A percentile compares a stretch with the other conserved stretches of the same genome.
phyloP scores from a whole-genome alignment of 2,797 vertebrate genomes.

The Anguilla anguilla region DNA sequence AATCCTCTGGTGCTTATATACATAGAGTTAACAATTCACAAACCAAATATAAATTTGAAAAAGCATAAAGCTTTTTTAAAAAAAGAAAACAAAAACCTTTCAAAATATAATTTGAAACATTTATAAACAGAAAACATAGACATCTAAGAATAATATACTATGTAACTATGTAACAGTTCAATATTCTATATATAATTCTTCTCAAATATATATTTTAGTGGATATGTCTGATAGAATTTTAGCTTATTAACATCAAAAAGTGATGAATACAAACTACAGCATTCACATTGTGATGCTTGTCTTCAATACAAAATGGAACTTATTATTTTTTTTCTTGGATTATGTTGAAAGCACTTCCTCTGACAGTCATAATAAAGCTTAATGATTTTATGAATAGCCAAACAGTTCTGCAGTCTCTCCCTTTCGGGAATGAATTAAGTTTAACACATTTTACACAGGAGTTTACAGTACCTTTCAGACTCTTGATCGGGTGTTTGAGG shows the following conservation, averaged over 20 bases:
- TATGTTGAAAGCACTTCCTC: slow-evolving; percentile 22
- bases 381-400: not conserved
- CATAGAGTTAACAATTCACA: slow-evolving; percentile 12
- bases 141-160: not conserved
- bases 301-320: not conserved
- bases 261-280: not conserved
- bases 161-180: not conserved
- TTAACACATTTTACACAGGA: not conserved
- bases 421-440: not conserved
- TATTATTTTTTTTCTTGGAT: not conserved
- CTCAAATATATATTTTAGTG: not conserved
- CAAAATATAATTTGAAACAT: not conserved
- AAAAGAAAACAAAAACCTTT: not conserved
- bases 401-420: not conserved
- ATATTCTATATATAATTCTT: not conserved
- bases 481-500: slow-evolving; percentile 76
- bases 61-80: not conserved
- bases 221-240: not conserved
- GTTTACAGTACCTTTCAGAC: slow-evolving; percentile 85
- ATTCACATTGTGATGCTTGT: not conserved
- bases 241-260: not conserved
- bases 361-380: not conserved
- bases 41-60: not conserved
- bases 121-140: not conserved
- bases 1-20: slow-evolving; percentile 9